phyloP scores from a whole-genome alignment of 2,888 invertebrate genomes.

The Ophion obscuratus region DNA sequence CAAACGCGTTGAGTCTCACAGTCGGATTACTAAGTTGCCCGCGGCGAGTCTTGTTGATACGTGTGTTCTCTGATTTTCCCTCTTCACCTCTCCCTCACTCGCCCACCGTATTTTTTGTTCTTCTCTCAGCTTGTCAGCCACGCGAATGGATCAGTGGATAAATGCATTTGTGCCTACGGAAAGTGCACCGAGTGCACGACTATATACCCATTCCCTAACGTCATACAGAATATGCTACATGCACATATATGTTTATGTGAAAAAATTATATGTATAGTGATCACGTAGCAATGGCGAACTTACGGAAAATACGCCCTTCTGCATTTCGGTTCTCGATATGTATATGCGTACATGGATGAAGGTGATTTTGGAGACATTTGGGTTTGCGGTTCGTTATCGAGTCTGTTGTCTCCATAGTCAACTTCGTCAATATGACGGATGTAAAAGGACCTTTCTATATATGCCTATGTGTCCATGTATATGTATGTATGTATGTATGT shows the following conservation, averaged over 20 bases:
- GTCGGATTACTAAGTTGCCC: conserved; percentile 51
- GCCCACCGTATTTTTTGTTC: conserved; percentile 15
- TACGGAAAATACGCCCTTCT: neutral
- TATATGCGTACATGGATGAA: neutral
- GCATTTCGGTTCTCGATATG: neutral
- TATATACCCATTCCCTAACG: conserved; percentile 38
- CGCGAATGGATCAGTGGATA: conserved; percentile 72
- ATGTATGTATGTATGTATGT: no score
- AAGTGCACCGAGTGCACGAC: conserved; percentile 70
- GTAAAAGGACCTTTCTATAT: neutral
- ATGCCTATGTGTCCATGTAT: neutral
- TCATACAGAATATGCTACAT: conserved; percentile 54
- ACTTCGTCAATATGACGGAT: neutral
- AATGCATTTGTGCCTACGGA: conserved; percentile 74
- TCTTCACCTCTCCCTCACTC: conserved; percentile 64
- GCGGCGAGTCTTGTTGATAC: conserved; percentile 42
- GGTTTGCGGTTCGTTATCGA: neutral
- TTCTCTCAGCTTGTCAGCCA: conserved; percentile 69
- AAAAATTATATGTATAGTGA: neutral
- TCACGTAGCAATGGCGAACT: neutral
- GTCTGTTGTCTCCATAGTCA: neutral
- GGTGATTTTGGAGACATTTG: neutral
- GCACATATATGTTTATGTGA: neutral
- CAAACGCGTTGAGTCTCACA: conserved; percentile 52
- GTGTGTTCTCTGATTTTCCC: conserved; percentile 45